A percentile compares a stretch with the other conserved stretches of the same genome.
Conservation (phyloP, 2,888 invertebrate genomes). For the Sinotaia quadrata region DNA sequence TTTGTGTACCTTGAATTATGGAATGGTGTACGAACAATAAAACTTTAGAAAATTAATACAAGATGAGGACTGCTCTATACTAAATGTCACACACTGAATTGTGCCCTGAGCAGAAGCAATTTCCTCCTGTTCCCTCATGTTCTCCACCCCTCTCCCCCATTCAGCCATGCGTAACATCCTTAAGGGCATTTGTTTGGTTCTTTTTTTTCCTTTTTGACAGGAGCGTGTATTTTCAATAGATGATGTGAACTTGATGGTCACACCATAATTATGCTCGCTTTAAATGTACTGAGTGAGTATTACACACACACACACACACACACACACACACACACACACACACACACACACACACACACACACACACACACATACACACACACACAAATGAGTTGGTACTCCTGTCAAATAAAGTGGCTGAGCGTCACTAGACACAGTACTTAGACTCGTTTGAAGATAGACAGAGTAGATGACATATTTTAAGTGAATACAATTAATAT, state of each 20-base stretch:
- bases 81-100: too few relatives aligned
- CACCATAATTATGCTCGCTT: not conserved
- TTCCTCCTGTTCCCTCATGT: not conserved
- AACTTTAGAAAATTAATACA: too few relatives aligned
- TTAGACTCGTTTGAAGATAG: too few relatives aligned
- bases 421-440: too few relatives aligned
- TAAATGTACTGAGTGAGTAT: not conserved
- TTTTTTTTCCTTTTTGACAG: too few relatives aligned
- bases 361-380: not conserved
- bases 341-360: not conserved
- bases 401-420: too few relatives aligned
- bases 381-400: constrained; percentile 16
- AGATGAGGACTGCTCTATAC: too few relatives aligned
- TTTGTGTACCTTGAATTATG: not conserved
- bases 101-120: too few relatives aligned
- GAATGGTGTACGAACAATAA: not conserved
- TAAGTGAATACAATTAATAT: too few relatives aligned
- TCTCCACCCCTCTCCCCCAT: not conserved
- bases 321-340: not conserved
- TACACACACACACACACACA: constrained; percentile 1
- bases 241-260: too few relatives aligned
- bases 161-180: not conserved
- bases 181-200: not conserved
- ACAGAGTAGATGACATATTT: too few relatives aligned
- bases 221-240: too few relatives aligned